Evolutionary conservation across 2,113 vertebrate genomes (phyloP).

Genomic region (Xenus cinereus): DNA sequence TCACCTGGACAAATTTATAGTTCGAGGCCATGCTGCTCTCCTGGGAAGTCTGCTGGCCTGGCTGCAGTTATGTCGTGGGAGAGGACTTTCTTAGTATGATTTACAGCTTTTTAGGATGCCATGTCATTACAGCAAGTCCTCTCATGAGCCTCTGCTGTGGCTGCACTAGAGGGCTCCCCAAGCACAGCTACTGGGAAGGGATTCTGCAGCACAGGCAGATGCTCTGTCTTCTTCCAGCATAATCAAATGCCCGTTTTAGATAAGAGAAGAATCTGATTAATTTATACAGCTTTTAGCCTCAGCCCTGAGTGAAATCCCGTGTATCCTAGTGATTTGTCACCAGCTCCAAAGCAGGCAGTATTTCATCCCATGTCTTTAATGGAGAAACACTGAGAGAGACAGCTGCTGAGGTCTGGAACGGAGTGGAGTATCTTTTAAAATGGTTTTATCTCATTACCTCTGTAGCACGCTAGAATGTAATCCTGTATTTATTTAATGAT

Average conservation of each 20-base stretch:
- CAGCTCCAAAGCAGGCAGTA: neutral
- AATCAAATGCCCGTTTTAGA: neutral
- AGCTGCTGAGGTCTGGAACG: neutral
- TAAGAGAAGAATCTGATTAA: neutral
- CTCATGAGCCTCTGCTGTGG: neutral
- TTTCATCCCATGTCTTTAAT: neutral
- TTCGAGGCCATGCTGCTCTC: neutral
- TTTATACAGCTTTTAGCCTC: neutral
- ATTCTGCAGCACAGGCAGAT: neutral
- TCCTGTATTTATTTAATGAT: neutral
- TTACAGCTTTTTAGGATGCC: neutral
- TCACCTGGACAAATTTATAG: neutral
- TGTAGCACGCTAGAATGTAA: neutral
- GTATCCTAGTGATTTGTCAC: neutral
- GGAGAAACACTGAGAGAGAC: neutral
- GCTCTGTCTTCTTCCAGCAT: neutral
- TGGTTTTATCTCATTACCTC: neutral
- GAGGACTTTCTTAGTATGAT: neutral
- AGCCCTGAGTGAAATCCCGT: rapidly evolving
- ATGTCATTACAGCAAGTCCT: neutral
- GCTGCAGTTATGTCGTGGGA: neutral
- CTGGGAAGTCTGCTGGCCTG: neutral
- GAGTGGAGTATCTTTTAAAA: neutral
- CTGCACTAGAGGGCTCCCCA: neutral
- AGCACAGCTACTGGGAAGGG: neutral